phyloP scores from a whole-genome alignment of 2,888 invertebrate genomes.

The Bellardia pandia region DNA sequence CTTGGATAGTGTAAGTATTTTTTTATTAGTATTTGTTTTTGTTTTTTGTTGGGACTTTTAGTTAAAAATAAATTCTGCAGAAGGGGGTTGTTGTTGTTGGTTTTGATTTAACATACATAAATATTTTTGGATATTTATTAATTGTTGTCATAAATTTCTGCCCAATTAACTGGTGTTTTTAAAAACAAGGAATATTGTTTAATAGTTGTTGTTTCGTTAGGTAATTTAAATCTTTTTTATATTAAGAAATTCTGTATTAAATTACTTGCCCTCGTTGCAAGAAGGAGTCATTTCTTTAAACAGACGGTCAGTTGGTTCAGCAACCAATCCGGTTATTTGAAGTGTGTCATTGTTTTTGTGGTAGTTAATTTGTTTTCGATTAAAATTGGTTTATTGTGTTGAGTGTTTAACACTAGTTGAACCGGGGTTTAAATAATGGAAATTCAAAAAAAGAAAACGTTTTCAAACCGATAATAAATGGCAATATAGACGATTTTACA shows the following conservation, averaged over 20 bases:
- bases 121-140: slow-evolving; percentile 18
- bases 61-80: background rate
- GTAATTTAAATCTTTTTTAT: slow-evolving; percentile 49
- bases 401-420: slow-evolving; percentile 5
- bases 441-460: too few species aligned
- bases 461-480: too few species aligned
- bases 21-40: background rate
- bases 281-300: background rate
- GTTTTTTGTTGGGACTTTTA: background rate
- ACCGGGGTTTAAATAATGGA: background rate
- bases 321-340: slow-evolving; percentile 9
- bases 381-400: background rate
- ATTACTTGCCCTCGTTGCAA: slow-evolving; percentile 31
- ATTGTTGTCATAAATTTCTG: slow-evolving; percentile 42
- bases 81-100: background rate
- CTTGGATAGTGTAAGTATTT: slow-evolving; percentile 84
- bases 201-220: slow-evolving; percentile 33
- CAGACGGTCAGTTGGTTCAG: background rate
- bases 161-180: slow-evolving; percentile 55
- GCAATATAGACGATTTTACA: too few species aligned
- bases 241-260: slow-evolving; percentile 28
- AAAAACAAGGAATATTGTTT: background rate
- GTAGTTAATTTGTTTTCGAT: slow-evolving; percentile 37
- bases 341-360: background rate
- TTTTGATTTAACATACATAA: slow-evolving; percentile 2